Conservation (phyloP, 2,113 vertebrate species). For the Pseudorectes ferrugineus region DNA sequence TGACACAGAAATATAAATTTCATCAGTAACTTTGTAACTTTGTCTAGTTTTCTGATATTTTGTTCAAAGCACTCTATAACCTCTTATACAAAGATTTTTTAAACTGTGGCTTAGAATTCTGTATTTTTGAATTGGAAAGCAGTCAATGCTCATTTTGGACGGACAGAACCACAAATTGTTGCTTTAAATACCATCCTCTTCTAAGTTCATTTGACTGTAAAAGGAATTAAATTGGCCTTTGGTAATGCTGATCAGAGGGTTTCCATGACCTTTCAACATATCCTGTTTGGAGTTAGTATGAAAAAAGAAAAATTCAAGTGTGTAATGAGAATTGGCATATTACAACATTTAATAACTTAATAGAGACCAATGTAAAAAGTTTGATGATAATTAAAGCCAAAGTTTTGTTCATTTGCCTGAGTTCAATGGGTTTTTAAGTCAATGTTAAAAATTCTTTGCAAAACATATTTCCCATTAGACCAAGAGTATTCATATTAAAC, state of each 20-base stretch:
- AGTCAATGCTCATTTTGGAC: neutral
- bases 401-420: neutral
- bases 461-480: neutral
- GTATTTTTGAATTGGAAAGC: neutral
- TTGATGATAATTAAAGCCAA: conserved; percentile 34
- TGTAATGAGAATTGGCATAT: conserved; percentile 11
- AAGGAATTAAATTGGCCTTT: conserved; percentile 55
- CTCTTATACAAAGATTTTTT: neutral
- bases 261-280: conserved; percentile 56
- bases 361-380: neutral
- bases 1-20: neutral
- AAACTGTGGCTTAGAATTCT: neutral
- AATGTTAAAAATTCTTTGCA: neutral
- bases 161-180: neutral
- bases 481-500: neutral
- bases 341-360: conserved; percentile 20
- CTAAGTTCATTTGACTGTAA: conserved; percentile 42
- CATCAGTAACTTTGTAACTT: neutral
- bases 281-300: conserved; percentile 8
- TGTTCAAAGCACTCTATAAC: neutral
- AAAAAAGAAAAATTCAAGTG: neutral
- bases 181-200: conserved; percentile 37
- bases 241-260: conserved; percentile 41
- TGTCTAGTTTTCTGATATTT: neutral
- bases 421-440: neutral